These are phyloP conservation scores for Drosophila infuscata DNA, from an alignment of 2,888 invertebrate species.

Conservation along the genomic window DNA sequence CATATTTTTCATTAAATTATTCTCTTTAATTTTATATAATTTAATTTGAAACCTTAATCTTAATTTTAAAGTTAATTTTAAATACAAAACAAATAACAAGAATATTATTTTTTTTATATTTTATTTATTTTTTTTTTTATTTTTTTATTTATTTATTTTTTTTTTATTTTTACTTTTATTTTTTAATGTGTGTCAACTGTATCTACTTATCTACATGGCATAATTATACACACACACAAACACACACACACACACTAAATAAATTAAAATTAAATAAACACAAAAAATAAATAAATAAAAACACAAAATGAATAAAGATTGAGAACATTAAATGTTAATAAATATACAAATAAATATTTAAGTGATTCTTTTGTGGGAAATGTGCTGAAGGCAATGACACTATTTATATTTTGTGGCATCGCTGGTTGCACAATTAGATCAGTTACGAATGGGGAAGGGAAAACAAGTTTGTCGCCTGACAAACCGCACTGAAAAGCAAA, in stretches of 20 bases:
- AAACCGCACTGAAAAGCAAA: background rate
- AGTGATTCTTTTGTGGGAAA: background rate
- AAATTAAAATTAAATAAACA: too few species aligned
- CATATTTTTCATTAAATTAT: background rate
- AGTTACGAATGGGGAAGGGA: slow-evolving; percentile 19
- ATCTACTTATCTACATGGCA: too few species aligned
- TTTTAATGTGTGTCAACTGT: background rate
- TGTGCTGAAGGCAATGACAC: background rate
- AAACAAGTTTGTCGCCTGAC: slow-evolving; percentile 25
- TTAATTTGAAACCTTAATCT: background rate
- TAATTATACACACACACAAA: too few species aligned
- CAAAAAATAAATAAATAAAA: background rate
- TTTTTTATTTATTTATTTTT: too few species aligned
- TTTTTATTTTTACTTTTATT: background rate
- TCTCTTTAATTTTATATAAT: background rate
- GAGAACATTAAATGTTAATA: background rate
- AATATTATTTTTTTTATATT: too few species aligned
- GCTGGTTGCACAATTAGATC: slow-evolving; percentile 21
- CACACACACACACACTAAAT: too few species aligned
- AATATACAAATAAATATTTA: background rate
- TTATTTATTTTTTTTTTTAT: too few species aligned
- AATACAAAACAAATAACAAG: too few species aligned
- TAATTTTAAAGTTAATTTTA: too few species aligned
- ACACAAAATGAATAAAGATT: background rate
- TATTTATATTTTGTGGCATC: background rate